Percentiles rank a stretch among this genome's conserved stretches.
phyloP scores from a whole-genome alignment of 2,797 vertebrate genomes.

The Linurgus olivaceus region DNA sequence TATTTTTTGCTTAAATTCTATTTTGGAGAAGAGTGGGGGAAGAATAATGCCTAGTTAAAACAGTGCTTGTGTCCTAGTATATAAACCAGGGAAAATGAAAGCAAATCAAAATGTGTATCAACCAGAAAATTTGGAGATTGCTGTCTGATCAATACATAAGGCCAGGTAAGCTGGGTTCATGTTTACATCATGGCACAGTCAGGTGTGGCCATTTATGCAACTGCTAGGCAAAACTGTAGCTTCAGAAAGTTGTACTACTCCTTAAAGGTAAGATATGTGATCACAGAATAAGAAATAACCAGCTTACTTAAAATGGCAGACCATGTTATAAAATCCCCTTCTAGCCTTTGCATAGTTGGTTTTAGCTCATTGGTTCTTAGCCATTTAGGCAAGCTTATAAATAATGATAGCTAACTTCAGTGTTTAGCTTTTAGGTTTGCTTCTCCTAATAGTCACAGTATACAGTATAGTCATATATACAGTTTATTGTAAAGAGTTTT shows the following conservation, averaged over 20 bases:
- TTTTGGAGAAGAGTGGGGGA: neutral
- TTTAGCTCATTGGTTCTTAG: neutral
- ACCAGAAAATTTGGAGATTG: neutral
- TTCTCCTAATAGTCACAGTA: neutral
- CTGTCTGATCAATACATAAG: neutral
- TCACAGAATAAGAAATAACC: neutral
- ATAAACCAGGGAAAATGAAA: neutral
- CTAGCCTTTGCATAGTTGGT: neutral
- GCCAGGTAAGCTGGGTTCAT: neutral
- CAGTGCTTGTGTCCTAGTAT: neutral
- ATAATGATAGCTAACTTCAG: neutral
- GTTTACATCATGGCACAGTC: neutral
- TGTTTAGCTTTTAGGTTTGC: neutral
- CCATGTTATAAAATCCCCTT: neutral
- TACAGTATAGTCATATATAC: no score
- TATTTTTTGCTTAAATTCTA: neutral
- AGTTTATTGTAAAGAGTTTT: neutral
- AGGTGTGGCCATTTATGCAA: neutral
- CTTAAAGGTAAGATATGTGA: neutral
- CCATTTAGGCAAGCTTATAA: neutral
- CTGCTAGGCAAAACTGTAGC: neutral
- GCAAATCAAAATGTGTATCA: rapidly evolving
- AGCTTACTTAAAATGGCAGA: neutral
- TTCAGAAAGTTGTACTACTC: neutral
- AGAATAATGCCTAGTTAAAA: neutral